phyloP scores from a whole-genome alignment of 1,140 invertebrate genomes.

The Phortica variegata region DNA sequence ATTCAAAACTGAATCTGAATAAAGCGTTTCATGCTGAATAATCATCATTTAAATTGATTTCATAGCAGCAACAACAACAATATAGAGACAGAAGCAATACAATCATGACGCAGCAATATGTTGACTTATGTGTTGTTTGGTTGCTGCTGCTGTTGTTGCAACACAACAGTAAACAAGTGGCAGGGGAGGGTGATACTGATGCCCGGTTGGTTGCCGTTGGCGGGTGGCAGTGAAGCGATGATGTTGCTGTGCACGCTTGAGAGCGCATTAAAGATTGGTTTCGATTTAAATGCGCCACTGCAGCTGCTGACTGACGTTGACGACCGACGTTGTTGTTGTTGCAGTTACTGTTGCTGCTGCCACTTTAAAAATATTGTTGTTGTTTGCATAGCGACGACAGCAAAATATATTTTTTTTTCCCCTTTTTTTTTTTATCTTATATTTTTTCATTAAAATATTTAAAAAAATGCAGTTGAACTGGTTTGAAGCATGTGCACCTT shows the following conservation, averaged over 20 bases:
- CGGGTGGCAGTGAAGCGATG: no score
- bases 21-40: slow-evolving; percentile 27
- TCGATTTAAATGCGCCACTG: not conserved
- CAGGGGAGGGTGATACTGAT: no score
- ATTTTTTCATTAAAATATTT: slow-evolving; percentile 12
- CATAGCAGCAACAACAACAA: no score
- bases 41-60: slow-evolving; percentile 43
- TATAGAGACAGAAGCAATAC: no score
- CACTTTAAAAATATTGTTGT: slow-evolving; percentile 22
- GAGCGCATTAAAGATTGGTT: no score
- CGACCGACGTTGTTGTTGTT: slow-evolving; percentile 13
- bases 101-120: slow-evolving; percentile 43
- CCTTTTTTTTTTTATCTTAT: no score
- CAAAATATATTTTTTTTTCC: no score
- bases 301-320: slow-evolving; percentile 8
- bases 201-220: no score
- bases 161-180: not conserved
- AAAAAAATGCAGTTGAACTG: slow-evolving; percentile 49
- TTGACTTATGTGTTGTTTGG: slow-evolving; percentile 6
- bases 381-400: slow-evolving; percentile 2
- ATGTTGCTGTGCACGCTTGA: no score
- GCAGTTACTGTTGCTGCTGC: slow-evolving; percentile 6
- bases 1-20: no score
- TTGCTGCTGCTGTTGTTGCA: not conserved
- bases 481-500: slow-evolving; percentile 43